Evolutionary conservation across 1,140 invertebrate genomes (phyloP).

Genomic region (Globodera ellingtonae): DNA sequence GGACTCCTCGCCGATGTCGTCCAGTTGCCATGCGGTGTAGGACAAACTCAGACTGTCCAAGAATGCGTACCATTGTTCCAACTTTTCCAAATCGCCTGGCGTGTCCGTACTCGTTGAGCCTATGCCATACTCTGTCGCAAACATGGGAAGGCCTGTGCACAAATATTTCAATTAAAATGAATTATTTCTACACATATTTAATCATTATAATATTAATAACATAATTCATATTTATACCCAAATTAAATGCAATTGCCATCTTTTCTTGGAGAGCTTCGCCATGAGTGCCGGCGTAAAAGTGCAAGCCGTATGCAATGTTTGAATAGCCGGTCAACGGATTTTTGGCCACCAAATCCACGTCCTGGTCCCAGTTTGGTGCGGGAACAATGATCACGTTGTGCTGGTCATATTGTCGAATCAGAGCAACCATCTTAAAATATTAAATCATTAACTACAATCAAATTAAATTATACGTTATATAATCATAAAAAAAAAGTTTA

Average conservation of each 20-base stretch:
- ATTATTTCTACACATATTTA: background rate
- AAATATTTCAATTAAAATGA: background rate
- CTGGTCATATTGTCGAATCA: conserved; percentile 21
- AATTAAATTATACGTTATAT: background rate
- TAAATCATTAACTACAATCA: background rate
- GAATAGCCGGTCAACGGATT: conserved; percentile 16
- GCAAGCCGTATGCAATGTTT: conserved; percentile 10
- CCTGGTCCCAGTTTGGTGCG: conserved; percentile 27
- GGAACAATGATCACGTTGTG: conserved; percentile 30
- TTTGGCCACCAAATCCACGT: conserved; percentile 15
- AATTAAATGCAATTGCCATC: background rate
- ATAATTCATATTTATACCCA: background rate
- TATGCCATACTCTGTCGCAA: conserved; percentile 20
- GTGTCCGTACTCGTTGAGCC: background rate
- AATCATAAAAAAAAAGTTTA: background rate
- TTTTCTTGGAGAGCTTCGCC: background rate
- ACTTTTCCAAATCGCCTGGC: background rate
- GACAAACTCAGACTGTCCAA: conserved; percentile 11
- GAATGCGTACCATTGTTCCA: conserved; percentile 1
- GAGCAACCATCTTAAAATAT: background rate
- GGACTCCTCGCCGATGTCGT: conserved; percentile 13
- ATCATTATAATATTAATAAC: too few species aligned
- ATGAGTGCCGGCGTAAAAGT: conserved; percentile 20
- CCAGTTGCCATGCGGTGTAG: conserved; percentile 11
- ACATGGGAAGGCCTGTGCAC: background rate